phyloP scores from a whole-genome alignment of 1,140 invertebrate species.

The Tetraneura akinire region DNA sequence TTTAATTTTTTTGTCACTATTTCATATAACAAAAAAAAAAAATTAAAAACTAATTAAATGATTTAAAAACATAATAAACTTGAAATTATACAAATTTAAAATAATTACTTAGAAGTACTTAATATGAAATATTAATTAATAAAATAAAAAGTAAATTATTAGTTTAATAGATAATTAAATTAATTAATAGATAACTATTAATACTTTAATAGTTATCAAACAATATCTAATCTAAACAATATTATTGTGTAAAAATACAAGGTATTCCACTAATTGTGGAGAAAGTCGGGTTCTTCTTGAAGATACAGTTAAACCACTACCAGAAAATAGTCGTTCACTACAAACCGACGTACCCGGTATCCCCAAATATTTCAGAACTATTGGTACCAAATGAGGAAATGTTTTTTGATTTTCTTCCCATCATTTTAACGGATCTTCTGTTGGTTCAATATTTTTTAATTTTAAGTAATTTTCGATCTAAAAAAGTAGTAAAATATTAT shows the following conservation, averaged over 20 bases:
- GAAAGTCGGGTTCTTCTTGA: background rate
- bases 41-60: no score
- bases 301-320: background rate
- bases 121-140: no score
- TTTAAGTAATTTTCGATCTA: background rate
- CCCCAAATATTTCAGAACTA: background rate
- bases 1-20: no score
- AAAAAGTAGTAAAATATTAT: background rate
- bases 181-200: no score
- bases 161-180: no score
- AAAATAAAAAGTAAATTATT: no score
- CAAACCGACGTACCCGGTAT: background rate
- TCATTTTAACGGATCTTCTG: conserved; percentile 7
- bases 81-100: no score
- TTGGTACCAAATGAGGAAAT: background rate
- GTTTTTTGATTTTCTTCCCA: background rate
- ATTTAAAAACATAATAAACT: no score
- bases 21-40: no score
- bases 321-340: background rate
- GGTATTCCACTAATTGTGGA: background rate
- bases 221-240: no score
- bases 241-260: conserved; percentile 15
- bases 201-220: no score
- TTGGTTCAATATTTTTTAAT: background rate
- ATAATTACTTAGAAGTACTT: no score